Base-by-base conservation (phyloP, 1,140 invertebrate genomes). In the Plectrocnemia conspersa region DNA sequence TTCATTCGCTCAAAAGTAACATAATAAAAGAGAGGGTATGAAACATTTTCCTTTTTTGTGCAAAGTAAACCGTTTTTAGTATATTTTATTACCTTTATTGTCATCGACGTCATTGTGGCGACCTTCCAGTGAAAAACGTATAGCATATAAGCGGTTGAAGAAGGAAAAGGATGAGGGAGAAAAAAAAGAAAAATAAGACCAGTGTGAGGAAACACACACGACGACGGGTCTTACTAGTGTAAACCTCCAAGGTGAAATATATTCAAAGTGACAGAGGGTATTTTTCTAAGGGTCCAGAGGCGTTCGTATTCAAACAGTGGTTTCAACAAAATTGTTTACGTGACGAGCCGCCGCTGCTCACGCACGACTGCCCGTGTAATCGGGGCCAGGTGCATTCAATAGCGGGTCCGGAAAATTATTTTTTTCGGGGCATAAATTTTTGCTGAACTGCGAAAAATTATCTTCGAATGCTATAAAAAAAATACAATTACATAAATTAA, bases 261-360 rank as follows among this genome's bases (percentile, higher is more conserved):
- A 57, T 57, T 57, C 48, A 46, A 57, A 48, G 48, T 57, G 55
- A 57, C 55, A 57, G 10, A 48, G 48, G 55, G 49, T 57, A 52
- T 52, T 52, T 52, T 57, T 52, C 48, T 46, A 36, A 3, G 49
- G 55, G 55, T 46, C 35, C 45, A 32, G 49, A 35, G 49, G 48
- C 55, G 55, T 54, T 58, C 56, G 56, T 58, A 58, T 58, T 58
- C 56, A 58, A 58, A 58, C 56, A 54, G 44, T 53, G 56, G 50
- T 58, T 58, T 54, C 56, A 44, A 44, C 56, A 49, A 58, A 58
- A 58, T 58, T 58, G 56, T 58, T 58, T 58, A 58, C 56, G 56
- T 54, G 56, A 40, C 56, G 35, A 49, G 45, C 49, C 27, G 47
- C 48, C 19, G 15, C 49, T 19, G 49, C 49, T 23, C 44, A 16